Base-by-base conservation (phyloP, 1,140 invertebrate species). In the Callitettix versicolor region DNA sequence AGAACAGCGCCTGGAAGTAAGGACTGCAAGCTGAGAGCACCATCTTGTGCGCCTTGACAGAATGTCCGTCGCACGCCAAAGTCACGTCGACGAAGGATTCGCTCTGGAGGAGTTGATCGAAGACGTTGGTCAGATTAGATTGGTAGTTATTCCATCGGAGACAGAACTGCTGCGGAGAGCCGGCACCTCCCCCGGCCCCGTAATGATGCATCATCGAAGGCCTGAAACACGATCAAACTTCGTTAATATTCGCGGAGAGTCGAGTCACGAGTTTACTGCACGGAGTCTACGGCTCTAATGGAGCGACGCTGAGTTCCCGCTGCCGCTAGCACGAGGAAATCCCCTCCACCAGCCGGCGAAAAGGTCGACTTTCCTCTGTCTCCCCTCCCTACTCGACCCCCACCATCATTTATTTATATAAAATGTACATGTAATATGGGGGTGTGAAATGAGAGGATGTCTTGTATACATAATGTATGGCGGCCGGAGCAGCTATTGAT, bases 91-190 rank as follows among this genome's bases (percentile, higher is more conserved):
- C 90, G 70, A 95, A 91, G 51, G 84, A 85, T 71, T 94, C 88
- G 68, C 81, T 89, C 69, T 91, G 88, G 46, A 93, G 76, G 50
- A 95, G 79, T 70, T 92, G 87, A 65, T 93, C 89, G 72, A 95
- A 94, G 54, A 91, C 89, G 71, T 84, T 91, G 50, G 89, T 88
- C 63, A 95, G 73, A 68, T 94, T 95, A 55, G 79, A 83, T 69
- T 92, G 89, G 71, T 94, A 94, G 68, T 94, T 93, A 77, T 95
- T 95, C 91, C 91, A 95, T 30, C 89, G 78, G 64, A 95, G 76
- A 69, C 91, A 95, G 75, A 93, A 84, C 63, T 82, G 81, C 71
- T 85, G 81, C 61, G 76, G 75, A 53, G 75, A 74, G 36, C 54
- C 54, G 4, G 53, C 58, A 15, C 59, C 58, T 55, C 52, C 55